Base-by-base conservation (phyloP, 2,113 vertebrate genomes). In the Stegostoma tigrinum region DNA sequence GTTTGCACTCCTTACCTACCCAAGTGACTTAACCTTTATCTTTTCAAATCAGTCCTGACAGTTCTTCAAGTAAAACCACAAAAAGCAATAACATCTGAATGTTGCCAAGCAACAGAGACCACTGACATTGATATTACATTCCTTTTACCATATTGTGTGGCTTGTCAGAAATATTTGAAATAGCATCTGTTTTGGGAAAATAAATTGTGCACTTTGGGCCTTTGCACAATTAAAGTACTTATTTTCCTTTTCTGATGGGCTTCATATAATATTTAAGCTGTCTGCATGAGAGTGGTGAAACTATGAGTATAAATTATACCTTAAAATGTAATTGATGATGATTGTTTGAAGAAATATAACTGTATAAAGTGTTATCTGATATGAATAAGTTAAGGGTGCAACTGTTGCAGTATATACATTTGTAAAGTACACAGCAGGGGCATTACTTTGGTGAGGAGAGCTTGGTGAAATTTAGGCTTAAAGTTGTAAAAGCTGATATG, bases 1-100 rank as follows among this genome's bases (percentile, higher is more conserved):
- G 52, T 90, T 90, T 64, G 55, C 55, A 64, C 55, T 90, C 87
- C 52, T 55, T 64, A 61, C 27, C 52, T 90, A 90, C 30, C 30
- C 87, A 17, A 61, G 87, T 90, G 87, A 61, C 87, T 90, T 90
- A 61, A 90, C 87, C 27, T n/a, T 90, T 90, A 34, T 64, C 48
- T 90, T 55, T 17, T 19, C 87, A 90, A 64, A 90, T 90, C 52
- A 64, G 30, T 64, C 87, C 27, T 90, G 87, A 90, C 87, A 90
- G 52, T 64, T 61, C 87, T n/a, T 90, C 87, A 90, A 90, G 30
- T 90, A 64, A 90, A n/a, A 90, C 30, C 87, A 61, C 27, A 34
- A 90, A 61, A 64, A 90, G 52, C 87, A 90, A 90, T n/a, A 90
- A 90, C 30, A 61, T 61, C 52, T 90, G 87, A 30, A 34, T 15